phyloP scores from a whole-genome alignment of 92 coral and sea anemone species.

The Ricordea florida region DNA sequence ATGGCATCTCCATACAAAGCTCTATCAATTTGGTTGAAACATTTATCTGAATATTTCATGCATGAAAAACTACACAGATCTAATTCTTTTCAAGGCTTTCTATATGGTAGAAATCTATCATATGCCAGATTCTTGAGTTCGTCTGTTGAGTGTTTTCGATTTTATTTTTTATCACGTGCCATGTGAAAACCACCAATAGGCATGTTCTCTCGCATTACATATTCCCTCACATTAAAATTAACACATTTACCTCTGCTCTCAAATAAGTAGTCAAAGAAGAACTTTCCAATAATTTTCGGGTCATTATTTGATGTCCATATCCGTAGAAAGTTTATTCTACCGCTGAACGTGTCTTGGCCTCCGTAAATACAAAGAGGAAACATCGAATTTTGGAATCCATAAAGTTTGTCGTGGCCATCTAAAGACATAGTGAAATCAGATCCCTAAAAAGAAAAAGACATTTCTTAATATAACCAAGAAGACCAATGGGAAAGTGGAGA shows the following conservation, averaged over 20 bases:
- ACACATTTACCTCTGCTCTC: conserved; percentile 38
- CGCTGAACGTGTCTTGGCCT: conserved; percentile 62
- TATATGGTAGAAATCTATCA: too few species aligned
- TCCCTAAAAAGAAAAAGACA: conserved; percentile 49
- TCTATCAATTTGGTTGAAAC: too few species aligned
- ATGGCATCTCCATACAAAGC: too few species aligned
- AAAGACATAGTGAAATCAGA: conserved; percentile 60
- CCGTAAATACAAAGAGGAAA: conserved; percentile 73
- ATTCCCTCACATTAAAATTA: background rate
- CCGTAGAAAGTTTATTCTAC: conserved; percentile 60
- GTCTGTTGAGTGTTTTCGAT: too few species aligned
- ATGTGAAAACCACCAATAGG: too few species aligned
- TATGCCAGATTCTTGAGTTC: too few species aligned
- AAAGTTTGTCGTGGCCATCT: conserved; percentile 78
- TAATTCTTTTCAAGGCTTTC: too few species aligned
- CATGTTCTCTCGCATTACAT: too few species aligned
- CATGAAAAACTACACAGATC: too few species aligned
- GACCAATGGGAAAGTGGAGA: conserved; percentile 39
- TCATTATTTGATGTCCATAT: conserved; percentile 69
- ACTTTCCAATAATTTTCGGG: conserved; percentile 64
- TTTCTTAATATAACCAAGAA: conserved; percentile 49
- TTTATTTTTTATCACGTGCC: too few species aligned
- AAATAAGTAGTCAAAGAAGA: conserved; percentile 66
- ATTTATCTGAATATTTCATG: too few species aligned
- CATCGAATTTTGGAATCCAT: conserved; percentile 75